A percentile compares a stretch with the other conserved stretches of the same genome.
These are phyloP conservation scores for Orchesella cincta DNA, from an alignment of 1,140 invertebrate species.

Conservation along the genomic window DNA sequence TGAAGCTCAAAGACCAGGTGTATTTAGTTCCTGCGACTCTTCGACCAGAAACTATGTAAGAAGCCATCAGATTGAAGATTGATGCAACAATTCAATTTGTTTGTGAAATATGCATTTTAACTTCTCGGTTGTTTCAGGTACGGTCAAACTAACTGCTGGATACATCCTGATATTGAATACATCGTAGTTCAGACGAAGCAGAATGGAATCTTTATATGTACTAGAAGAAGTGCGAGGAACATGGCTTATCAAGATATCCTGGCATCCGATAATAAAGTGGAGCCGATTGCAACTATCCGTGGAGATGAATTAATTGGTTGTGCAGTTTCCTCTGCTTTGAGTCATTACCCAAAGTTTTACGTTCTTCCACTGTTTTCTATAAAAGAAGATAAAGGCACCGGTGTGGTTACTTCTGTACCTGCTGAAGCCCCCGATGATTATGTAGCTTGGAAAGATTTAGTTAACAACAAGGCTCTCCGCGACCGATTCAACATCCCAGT, in stretches of 20 bases:
- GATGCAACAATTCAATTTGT: no score
- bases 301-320: conserved; percentile 78
- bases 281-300: conserved; percentile 68
- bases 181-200: conserved; percentile 75
- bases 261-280: conserved; percentile 65
- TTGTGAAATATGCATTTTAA: no score
- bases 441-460: conserved; percentile 89
- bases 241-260: conserved; percentile 96
- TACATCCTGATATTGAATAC: conserved; percentile 92
- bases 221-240: conserved; percentile 83
- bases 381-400: conserved; percentile 97
- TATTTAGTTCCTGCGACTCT: conserved; percentile 96
- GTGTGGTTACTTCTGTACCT: conserved; percentile 96
- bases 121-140: conserved; percentile 66
- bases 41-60: conserved; percentile 92
- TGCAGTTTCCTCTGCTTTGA: conserved; percentile 79
- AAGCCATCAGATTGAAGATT: no score
- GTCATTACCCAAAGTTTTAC: conserved; percentile 80
- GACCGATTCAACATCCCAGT: conserved; percentile 91
- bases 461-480: conserved; percentile 89
- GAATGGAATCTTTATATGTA: conserved; percentile 84
- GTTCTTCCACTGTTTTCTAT: conserved; percentile 97
- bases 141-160: conserved; percentile 99
- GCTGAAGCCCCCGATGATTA: conserved; percentile 99
- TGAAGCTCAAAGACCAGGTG: conserved; percentile 56